A percentile compares a stretch with the other conserved stretches of the same genome.
Evolutionary conservation across 2,113 vertebrate genomes (phyloP).

Genomic region (Glaucomys volans): DNA sequence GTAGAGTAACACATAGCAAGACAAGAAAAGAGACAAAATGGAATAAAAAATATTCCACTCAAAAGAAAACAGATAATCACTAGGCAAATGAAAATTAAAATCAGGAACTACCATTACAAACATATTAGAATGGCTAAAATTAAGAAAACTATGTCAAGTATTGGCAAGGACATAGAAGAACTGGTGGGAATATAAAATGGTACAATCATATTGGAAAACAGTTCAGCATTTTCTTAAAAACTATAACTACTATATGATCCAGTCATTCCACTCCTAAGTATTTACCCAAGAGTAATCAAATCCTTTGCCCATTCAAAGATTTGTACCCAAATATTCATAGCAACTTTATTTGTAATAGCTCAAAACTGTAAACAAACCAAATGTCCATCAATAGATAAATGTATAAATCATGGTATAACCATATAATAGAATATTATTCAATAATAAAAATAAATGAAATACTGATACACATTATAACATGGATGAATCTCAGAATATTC

Average conservation of each 20-base stretch:
- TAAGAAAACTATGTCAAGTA: constrained; percentile 3
- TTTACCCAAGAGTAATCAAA: constrained; percentile 22
- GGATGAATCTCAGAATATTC: constrained; percentile 36
- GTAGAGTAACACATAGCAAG: not conserved
- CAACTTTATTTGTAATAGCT: constrained; percentile 28
- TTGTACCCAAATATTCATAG: constrained; percentile 20
- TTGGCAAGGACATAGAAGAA: not conserved
- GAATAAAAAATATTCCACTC: constrained; percentile 9
- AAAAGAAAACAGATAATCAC: constrained; percentile 31
- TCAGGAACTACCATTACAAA: not conserved
- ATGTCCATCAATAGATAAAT: not conserved
- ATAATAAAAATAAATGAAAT: constrained; percentile 38
- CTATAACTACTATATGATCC: not conserved
- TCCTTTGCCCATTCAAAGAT: not conserved
- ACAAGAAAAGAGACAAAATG: constrained; percentile 3
- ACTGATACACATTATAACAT: not conserved
- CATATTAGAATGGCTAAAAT: constrained; percentile 9
- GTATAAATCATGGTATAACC: not conserved
- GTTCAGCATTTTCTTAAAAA: constrained; percentile 21
- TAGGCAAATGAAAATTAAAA: constrained; percentile 31
- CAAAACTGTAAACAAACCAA: constrained; percentile 53
- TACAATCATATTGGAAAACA: constrained; percentile 7
- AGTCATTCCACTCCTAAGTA: not conserved
- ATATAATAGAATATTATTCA: constrained; percentile 14
- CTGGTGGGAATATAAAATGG: not conserved